Evolutionary conservation across 2,113 vertebrate species (phyloP).

Genomic region (Crotalus helleri): DNA sequence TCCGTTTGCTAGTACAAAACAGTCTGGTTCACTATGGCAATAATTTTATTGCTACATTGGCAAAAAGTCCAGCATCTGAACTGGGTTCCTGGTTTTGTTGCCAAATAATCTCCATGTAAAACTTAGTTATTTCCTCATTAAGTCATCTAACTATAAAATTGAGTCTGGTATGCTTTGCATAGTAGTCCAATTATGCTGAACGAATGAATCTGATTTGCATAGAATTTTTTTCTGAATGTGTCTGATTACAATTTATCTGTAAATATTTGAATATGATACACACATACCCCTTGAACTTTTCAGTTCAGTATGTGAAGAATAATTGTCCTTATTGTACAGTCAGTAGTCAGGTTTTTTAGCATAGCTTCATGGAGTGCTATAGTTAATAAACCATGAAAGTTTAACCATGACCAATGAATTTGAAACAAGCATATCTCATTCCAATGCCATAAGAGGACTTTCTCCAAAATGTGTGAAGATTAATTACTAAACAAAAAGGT

Average conservation of each 20-base stretch:
- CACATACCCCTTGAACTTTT: background rate
- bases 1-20: background rate
- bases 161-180: background rate
- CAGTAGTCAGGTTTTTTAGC: background rate
- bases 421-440: background rate
- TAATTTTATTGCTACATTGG: background rate
- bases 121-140: background rate
- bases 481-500: background rate
- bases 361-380: background rate
- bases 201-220: background rate
- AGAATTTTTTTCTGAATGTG: background rate
- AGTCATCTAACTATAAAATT: background rate
- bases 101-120: background rate
- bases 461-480: background rate
- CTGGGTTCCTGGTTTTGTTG: background rate
- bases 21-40: background rate
- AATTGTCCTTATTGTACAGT: background rate
- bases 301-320: background rate
- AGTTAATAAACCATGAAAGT: background rate
- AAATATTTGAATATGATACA: background rate
- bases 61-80: background rate
- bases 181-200: background rate
- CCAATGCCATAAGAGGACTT: background rate
- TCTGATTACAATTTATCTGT: background rate
- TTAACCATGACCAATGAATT: background rate